Conservation (phyloP, 1,140 invertebrate species). For the Drosophila arawakana region DNA sequence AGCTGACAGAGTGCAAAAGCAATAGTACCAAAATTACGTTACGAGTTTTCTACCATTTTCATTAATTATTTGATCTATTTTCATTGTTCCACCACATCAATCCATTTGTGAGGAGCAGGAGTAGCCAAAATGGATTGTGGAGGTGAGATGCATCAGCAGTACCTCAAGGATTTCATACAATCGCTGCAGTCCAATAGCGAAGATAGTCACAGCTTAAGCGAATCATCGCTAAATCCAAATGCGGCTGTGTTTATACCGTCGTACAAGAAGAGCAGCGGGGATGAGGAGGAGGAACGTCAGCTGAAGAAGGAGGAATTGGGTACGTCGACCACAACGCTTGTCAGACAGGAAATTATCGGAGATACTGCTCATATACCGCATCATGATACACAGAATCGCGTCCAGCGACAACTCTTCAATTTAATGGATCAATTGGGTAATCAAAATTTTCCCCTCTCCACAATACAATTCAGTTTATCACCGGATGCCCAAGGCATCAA, state of each 20-base stretch:
- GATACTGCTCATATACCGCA: slow-evolving; percentile 3
- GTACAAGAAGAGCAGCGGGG: slow-evolving; percentile 6
- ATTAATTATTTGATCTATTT: slow-evolving; percentile 2
- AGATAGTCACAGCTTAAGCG: background rate
- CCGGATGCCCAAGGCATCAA: slow-evolving; percentile 49
- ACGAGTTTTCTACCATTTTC: slow-evolving; percentile 4
- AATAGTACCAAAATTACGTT: slow-evolving; percentile 53
- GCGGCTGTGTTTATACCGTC: slow-evolving; percentile 65
- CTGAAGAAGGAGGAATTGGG: slow-evolving; percentile 7
- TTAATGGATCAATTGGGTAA: slow-evolving; percentile 55
- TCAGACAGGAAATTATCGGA: background rate
- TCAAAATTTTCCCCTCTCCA: slow-evolving; percentile 42
- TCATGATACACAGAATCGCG: slow-evolving; percentile 2
- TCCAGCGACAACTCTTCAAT: slow-evolving; percentile 51
- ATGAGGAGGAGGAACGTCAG: background rate
- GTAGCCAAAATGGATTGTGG: slow-evolving; percentile 13
- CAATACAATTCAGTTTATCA: slow-evolving; percentile 38
- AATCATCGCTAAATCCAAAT: slow-evolving; percentile 59
- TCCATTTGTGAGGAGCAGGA: background rate
- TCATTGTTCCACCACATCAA: background rate
- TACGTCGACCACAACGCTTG: slow-evolving; percentile 53
- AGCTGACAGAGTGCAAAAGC: slow-evolving; percentile 22
- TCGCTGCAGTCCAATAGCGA: slow-evolving; percentile 23
- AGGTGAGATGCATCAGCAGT: slow-evolving; percentile 23
- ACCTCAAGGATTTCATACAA: slow-evolving; percentile 28